Evolutionary conservation across 2,888 invertebrate species (phyloP), one percentile per base, ranked within the genome.

Genomic region (Ophion slaviceki): DNA sequence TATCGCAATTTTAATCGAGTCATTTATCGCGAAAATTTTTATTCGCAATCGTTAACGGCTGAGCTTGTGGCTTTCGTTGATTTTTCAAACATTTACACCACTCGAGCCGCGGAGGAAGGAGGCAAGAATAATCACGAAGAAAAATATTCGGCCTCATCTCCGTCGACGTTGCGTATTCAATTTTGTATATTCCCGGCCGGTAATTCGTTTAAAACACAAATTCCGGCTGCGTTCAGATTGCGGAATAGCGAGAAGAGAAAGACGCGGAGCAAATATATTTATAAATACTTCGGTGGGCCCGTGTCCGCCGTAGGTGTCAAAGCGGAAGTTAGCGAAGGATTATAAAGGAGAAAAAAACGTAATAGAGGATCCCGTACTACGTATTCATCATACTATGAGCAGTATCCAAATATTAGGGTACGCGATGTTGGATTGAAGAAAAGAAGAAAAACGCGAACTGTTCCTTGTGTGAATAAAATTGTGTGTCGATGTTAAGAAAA

Each of bases 381-480:
- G 77, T 85, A 85, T 70, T 74, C 82, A 71, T 79, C 78, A 78
- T 82, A 79, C 78, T 85, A 78, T 76, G 82, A 85, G 85, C 85
- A 85, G 85, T 85, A 82, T 85, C 85, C 83, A 83, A 82, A 86
- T 84, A 86, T 86, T 86, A 82, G 72, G 80, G 72, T 82, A 85
- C 86, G 66, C 80, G 84, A 80, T 72, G 83, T 84, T 77, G 76
- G 80, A 76, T 72, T 72, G 24, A 47, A 3, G 32, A 75, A 79
- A 84, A 76, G 67, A 71, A 71, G 47, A 32, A 72, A 83, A 80
- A 78, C 76, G 77, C 79, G 75, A 90, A 88, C 86, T 90, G 90
- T 91, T 90, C 88, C 87, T 88, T 89, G 88, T 84, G 87, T 84
- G 87, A 91, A 90, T 89, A 89, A 76, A 89, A 89, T 88, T 88